Percentiles rank a stretch among this genome's conserved stretches.
Evolutionary conservation across 2,113 vertebrate genomes (phyloP).

Genomic region (Odobenus rosmarus): DNA sequence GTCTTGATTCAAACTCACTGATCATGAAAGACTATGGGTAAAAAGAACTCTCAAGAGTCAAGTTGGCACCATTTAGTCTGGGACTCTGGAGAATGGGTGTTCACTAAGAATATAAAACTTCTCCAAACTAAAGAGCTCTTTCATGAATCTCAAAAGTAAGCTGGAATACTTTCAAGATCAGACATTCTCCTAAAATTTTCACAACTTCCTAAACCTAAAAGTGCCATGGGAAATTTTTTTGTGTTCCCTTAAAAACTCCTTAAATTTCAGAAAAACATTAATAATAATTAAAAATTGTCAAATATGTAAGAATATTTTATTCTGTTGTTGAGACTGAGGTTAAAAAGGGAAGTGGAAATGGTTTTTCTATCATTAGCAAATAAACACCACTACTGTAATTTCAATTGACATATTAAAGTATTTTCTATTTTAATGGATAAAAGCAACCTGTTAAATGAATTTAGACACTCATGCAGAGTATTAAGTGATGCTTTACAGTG

Average conservation of each 20-base stretch:
- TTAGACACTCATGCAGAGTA: constrained; percentile 12
- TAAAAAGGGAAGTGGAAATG: neutral
- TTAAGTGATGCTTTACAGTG: constrained; percentile 37
- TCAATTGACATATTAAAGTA: constrained; percentile 42
- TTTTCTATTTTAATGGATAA: constrained; percentile 54
- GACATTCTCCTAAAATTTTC: constrained; percentile 20
- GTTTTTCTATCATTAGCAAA: neutral
- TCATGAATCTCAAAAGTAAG: constrained; percentile 36
- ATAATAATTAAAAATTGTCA: neutral
- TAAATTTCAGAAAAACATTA: neutral
- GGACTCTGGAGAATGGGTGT: neutral
- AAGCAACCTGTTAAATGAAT: constrained; percentile 28
- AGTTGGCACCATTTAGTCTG: neutral
- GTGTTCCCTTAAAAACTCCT: neutral
- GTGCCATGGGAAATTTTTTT: neutral
- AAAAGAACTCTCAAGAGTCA: constrained; percentile 34
- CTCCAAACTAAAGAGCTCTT: constrained; percentile 19
- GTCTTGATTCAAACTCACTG: constrained; percentile 28
- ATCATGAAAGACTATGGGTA: constrained; percentile 16
- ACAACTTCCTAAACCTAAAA: constrained; percentile 19
- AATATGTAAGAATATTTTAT: neutral
- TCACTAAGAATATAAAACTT: constrained; percentile 50
- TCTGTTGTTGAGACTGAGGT: neutral
- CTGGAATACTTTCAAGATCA: constrained; percentile 28
- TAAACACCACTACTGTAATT: neutral